These are phyloP conservation scores for human (Homo sapiens) DNA, from an alignment of 2,113 vertebrate genomes.

Conservation along the genomic window GRCh38 chr3:119663001-119663500, in stretches of 20 bases:
- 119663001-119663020: not conserved
- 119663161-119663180: not conserved
- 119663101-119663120: not conserved
- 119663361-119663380: not conserved
- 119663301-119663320: constrained; percentile 78
- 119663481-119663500: not conserved
- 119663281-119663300: constrained; percentile 73
- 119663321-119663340: not conserved
- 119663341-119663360: not conserved
- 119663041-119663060: not conserved
- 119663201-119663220: constrained; percentile 24
- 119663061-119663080: constrained; percentile 1
- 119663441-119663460: not conserved
- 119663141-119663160: not conserved
- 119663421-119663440: not conserved
- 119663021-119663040: not conserved
- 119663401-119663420: not conserved
- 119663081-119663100: not conserved
- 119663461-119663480: not conserved
- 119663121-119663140: constrained; percentile 6
- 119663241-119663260: constrained; percentile 81
- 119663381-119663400: not conserved
- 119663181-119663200: constrained; percentile 5
- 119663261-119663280: constrained; percentile 84
- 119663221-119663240: constrained; percentile 56